These are phyloP conservation scores for Chiridota heheva DNA, from an alignment of 35 echinoderm and acorn worm species.

Conservation along the genomic window DNA sequence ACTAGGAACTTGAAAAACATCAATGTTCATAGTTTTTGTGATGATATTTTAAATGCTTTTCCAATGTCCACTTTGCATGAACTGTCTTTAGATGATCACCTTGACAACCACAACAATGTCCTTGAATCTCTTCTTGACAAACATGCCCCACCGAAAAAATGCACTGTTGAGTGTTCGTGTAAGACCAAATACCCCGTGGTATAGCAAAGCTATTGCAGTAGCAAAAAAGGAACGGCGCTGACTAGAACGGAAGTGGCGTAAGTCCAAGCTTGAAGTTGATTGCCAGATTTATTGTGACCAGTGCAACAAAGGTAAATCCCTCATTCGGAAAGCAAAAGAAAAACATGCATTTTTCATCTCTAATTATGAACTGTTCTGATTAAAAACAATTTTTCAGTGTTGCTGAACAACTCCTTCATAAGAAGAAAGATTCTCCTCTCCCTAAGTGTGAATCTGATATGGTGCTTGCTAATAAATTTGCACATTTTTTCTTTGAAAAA, in stretches of 20 bases:
- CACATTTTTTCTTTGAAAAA: no score
- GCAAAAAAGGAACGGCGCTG: constrained; percentile 17
- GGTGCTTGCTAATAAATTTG: no score
- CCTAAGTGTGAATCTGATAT: background rate
- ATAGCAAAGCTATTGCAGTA: constrained; percentile 1
- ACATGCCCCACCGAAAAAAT: constrained; percentile 43
- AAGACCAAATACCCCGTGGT: constrained; percentile 51
- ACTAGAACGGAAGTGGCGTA: constrained; percentile 24
- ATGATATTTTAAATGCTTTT: no score
- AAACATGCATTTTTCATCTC: no score
- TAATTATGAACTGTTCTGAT: no score
- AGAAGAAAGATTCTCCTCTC: background rate
- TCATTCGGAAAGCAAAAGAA: no score
- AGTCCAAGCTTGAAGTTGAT: constrained; percentile 15
- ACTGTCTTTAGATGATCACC: no score
- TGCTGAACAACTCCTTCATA: background rate
- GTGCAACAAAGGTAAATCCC: background rate
- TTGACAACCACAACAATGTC: no score
- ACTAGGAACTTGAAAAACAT: no score
- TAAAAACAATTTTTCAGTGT: constrained; percentile 16
- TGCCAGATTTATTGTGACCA: constrained; percentile 20
- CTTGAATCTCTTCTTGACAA: constrained; percentile 26
- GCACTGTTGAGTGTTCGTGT: constrained; percentile 25
- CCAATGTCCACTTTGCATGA: no score
- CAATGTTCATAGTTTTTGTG: background rate